Conservation (phyloP, 1,140 invertebrate genomes). For the Pseudomyrmex dendroicus region DNA sequence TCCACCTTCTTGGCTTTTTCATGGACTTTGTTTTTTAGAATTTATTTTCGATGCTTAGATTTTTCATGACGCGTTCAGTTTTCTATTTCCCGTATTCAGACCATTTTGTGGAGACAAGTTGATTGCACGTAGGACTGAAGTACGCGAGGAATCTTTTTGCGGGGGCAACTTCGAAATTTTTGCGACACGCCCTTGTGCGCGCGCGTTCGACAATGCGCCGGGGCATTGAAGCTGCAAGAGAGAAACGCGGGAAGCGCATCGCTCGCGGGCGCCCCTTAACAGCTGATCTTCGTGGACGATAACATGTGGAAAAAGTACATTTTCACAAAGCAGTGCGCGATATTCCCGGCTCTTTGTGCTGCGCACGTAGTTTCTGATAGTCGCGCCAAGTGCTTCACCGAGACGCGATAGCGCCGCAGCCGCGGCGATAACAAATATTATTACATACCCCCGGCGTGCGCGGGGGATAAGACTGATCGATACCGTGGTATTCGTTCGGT, state of each 20-base stretch:
- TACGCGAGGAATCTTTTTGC: neutral
- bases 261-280: slow-evolving; percentile 34
- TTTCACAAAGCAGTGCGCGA: slow-evolving; percentile 36
- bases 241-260: slow-evolving; percentile 16
- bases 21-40: no score
- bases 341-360: slow-evolving; percentile 40
- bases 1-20: no score
- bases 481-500: slow-evolving; percentile 12
- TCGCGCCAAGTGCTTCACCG: slow-evolving; percentile 41
- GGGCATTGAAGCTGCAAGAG: neutral
- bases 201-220: neutral
- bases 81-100: no score
- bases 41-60: no score
- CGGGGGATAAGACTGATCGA: slow-evolving; percentile 47
- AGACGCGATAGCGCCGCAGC: slow-evolving; percentile 33
- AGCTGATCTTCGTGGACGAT: slow-evolving; percentile 45
- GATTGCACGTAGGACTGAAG: no score
- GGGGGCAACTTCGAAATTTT: neutral
- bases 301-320: slow-evolving; percentile 56
- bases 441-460: neutral
- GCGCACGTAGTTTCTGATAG: slow-evolving; percentile 49
- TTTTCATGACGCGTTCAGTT: no score
- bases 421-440: slow-evolving; percentile 48
- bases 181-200: neutral
- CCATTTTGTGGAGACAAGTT: no score